These are phyloP conservation scores for Hypothenemus hampei DNA, from an alignment of 1,140 invertebrate species.

Conservation along the genomic window DNA sequence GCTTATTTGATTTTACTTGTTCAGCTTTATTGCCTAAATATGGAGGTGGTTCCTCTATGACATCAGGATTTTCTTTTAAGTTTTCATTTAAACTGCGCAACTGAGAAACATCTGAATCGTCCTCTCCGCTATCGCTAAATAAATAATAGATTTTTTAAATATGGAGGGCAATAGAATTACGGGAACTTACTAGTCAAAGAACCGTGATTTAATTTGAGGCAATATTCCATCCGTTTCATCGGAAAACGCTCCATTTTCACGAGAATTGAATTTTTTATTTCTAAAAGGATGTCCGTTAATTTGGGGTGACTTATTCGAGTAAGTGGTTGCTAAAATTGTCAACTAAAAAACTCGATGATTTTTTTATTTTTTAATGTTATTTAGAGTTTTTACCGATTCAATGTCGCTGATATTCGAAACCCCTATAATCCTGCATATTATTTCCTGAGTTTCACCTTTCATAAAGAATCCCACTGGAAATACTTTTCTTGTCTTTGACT, in stretches of 20 bases:
- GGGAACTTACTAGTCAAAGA: slow-evolving; percentile 4
- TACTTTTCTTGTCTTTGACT: too few relatives aligned
- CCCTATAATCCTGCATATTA: slow-evolving; percentile 21
- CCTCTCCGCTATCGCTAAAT: slow-evolving; percentile 6
- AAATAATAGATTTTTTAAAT: not conserved
- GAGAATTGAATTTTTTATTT: not conserved
- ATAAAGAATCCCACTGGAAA: slow-evolving; percentile 16
- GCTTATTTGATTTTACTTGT: not conserved
- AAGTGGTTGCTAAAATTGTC: slow-evolving; percentile 20
- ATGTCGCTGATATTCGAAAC: slow-evolving; percentile 19
- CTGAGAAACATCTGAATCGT: not conserved
- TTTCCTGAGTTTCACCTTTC: slow-evolving; percentile 12
- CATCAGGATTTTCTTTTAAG: slow-evolving; percentile 15
- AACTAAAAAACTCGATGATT: slow-evolving; percentile 6
- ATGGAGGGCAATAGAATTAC: not conserved
- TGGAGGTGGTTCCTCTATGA: slow-evolving; percentile 24
- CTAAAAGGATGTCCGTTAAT: not conserved
- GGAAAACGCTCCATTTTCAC: not conserved
- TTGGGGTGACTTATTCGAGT: slow-evolving; percentile 22
- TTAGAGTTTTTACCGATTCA: slow-evolving; percentile 12
- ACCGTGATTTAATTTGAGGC: not conserved
- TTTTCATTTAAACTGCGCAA: not conserved
- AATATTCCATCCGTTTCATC: too few relatives aligned
- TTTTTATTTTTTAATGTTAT: not conserved
- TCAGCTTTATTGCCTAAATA: slow-evolving; percentile 3